Percentiles rank a stretch among this genome's conserved stretches.
phyloP scores from a whole-genome alignment of 2,888 invertebrate genomes.

The Scelioninae gen. 2 region DNA sequence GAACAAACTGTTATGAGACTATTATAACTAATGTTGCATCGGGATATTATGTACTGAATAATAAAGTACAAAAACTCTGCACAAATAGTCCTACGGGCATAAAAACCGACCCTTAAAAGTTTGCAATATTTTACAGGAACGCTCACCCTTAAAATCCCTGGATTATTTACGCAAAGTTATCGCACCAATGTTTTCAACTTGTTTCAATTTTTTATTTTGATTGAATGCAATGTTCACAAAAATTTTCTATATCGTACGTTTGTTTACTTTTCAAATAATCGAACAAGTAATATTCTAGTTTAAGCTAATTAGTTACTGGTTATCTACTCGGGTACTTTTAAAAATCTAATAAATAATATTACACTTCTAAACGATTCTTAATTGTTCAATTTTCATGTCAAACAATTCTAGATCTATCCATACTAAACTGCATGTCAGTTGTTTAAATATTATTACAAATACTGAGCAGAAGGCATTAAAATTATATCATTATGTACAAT shows the following conservation, averaged over 20 bases:
- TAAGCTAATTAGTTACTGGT: conserved; percentile 41
- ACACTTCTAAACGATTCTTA: conserved; percentile 30
- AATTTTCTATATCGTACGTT: conserved; percentile 23
- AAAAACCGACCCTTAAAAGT: too few species aligned
- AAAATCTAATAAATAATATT: conserved; percentile 53
- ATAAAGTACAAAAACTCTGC: not conserved
- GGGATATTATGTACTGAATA: not conserved
- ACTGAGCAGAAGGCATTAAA: conserved; percentile 57
- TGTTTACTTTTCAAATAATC: conserved; percentile 40
- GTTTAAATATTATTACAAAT: conserved; percentile 54
- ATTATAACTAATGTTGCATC: not conserved
- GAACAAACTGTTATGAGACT: too few species aligned
- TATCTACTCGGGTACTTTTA: conserved; percentile 38
- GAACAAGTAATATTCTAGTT: conserved; percentile 38
- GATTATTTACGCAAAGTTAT: conserved; percentile 16
- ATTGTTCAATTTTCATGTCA: conserved; percentile 18
- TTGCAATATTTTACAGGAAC: too few species aligned
- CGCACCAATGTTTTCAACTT: not conserved
- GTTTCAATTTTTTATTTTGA: conserved; percentile 32
- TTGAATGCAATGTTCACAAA: conserved; percentile 40
- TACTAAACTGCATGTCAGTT: conserved; percentile 41
- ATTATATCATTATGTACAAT: conserved; percentile 47
- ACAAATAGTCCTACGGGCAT: too few species aligned
- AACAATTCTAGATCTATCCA: conserved; percentile 37
- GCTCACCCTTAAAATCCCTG: too few species aligned